Base-by-base conservation (phyloP, 1,140 invertebrate species). In the Formica selysi region DNA sequence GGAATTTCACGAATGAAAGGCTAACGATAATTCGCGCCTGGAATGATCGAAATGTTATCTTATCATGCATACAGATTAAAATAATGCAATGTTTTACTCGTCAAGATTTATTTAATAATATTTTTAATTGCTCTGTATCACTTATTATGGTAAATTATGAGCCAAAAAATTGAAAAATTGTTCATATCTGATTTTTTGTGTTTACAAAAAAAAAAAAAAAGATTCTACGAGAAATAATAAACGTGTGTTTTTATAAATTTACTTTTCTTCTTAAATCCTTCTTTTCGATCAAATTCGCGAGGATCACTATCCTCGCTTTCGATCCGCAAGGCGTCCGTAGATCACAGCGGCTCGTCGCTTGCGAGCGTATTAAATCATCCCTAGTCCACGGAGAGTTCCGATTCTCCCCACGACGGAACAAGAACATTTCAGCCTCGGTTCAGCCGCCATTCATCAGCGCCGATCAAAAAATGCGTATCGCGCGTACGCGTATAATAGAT, bases 381-480 rank as follows among this genome's bases (percentile, higher is more conserved):
- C 32, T 32, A 41, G 44, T 88, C 86, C 68, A 32, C 74, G 87
- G 41, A 74, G 41, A 74, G 67, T 65, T 76, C 73, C 51, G 65
- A 59, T 86, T 86, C 87, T 70, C 67, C 41, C 57, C 32, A 61
- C 65, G 64, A 44, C 59, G 85, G 78, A 88, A 87, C 87, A 87
- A 90, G 89, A 90, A 89, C 89, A 62, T 84, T 84, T 73, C 78
- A 61, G 22, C 70, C 51, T 22, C 70, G 85, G 78, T 87, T 87
- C 59, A 87, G 44, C 73, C 85, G 54, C 78, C 88, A 90, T 90
- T 90, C 78, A 90, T 90, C 87, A 90, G 74, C 44, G 29, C 44
- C 73, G 87, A 57, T 67, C 64, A 36, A 86, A 90, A 89, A 86
- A 84, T 68, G 78, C 85, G 88, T 90, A 90, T 87, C 85, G 87